Base-by-base conservation (phyloP, 2,888 invertebrate species). In the Cremastinae sp. region DNA sequence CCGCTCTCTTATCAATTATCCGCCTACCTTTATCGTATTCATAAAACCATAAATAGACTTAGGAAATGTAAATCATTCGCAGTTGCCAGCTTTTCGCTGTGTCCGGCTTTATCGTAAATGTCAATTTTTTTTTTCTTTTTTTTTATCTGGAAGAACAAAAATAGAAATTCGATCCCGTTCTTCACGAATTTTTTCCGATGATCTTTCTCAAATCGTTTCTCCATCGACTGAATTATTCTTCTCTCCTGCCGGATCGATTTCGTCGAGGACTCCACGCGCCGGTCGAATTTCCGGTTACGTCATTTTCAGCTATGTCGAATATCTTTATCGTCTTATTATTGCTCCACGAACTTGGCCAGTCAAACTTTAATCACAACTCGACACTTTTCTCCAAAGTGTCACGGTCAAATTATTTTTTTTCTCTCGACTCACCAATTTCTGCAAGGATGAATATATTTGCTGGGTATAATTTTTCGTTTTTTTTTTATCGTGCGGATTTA, bases 1-100 rank as follows among this genome's bases (percentile, higher is more conserved):
- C 71, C 75, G 64, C 65, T 66, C 65, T 66, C 66, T 71, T 75
- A 75, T 75, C 75, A 34, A 34, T 41, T 41, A 38, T 45, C 38
- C 66, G 47, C 47, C 22, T 61, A 61, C 18, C 47, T 62, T 12
- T 14, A 45, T 45, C 14, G 18, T 53, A 54, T 20, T 5, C 53
- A 12, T 34, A 41, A 38, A 18, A 28, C 12, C 45, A 9, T 59
- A 14, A 20, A 41, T 20, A 41, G 10, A 45, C 45, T 12, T 45
- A 38, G 12, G 14, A 28, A 28, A 28, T 28, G 5, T 28, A 28
- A 2, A 28, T 28, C 28, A 28, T 28, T 28, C 28, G 28, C 28
- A 5, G 28, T 28, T 28, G 5, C 5, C 5, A 28, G 5, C 28
- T 28, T 28, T 5, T 28, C 28, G 5, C 28, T 5, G 28, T 5